These are phyloP conservation scores for Myripristis jacobus DNA, from an alignment of 2,797 vertebrate genomes.

Conservation along the genomic window DNA sequence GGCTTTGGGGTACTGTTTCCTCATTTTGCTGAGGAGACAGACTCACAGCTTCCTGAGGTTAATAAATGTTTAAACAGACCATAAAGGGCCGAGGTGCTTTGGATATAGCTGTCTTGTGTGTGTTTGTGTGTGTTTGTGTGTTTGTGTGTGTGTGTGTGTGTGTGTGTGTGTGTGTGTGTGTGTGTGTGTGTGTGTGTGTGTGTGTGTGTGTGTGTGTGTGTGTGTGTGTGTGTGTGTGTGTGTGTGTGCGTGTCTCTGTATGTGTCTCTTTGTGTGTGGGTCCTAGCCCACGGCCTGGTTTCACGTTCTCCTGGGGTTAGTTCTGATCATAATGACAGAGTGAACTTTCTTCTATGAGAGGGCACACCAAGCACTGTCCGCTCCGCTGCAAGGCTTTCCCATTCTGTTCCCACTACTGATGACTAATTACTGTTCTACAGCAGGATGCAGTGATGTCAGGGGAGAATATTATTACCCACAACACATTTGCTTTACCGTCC, in stretches of 20 bases:
- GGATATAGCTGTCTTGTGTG: constrained; percentile 11
- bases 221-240: constrained; percentile 37
- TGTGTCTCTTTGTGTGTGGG: constrained; percentile 33
- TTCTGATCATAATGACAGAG: constrained; percentile 77
- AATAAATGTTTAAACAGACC: constrained; percentile 61
- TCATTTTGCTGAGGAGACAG: constrained; percentile 31
- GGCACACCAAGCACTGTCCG: constrained; percentile 57
- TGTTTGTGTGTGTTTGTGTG: constrained; percentile 38
- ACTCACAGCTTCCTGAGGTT: constrained; percentile 58
- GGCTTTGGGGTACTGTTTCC: constrained; percentile 30
- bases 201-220: constrained; percentile 38
- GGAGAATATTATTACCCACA: constrained; percentile 18
- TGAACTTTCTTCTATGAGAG: constrained; percentile 69
- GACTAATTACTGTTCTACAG: constrained; percentile 43
- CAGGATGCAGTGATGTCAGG: not conserved
- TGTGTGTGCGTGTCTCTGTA: no score
- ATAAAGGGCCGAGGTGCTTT: constrained; percentile 48
- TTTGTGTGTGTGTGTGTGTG: constrained; percentile 35
- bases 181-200: no score
- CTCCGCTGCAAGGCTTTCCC: constrained; percentile 53
- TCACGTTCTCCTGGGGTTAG: constrained; percentile 58
- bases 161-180: no score
- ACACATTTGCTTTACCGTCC: constrained; percentile 8
- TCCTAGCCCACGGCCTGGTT: constrained; percentile 46
- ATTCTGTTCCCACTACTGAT: constrained; percentile 38